A percentile compares a stretch with the other conserved stretches of the same genome.
phyloP scores from a whole-genome alignment of 2,888 invertebrate species.

The Scaptomyza tumidula region DNA sequence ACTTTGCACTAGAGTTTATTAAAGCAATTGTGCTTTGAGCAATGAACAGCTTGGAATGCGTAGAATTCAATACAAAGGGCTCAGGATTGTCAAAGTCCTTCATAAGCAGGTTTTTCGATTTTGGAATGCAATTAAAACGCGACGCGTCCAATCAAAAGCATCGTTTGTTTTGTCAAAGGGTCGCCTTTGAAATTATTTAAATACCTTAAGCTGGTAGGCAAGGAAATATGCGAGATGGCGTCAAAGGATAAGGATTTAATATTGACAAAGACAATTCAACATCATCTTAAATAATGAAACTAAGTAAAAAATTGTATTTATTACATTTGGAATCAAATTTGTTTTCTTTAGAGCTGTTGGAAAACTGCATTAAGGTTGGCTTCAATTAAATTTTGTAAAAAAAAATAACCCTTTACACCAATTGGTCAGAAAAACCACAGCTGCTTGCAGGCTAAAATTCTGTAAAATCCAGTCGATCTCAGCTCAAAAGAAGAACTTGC shows the following conservation, averaged over 20 bases:
- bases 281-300: not conserved
- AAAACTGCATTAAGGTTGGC: not conserved
- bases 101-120: slow-evolving; percentile 5
- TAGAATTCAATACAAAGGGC: slow-evolving; percentile 16
- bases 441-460: slow-evolving; percentile 14
- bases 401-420: not conserved
- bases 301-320: not conserved
- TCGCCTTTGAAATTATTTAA: not conserved
- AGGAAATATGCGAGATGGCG: not conserved
- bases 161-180: slow-evolving; percentile 8
- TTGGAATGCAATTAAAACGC: slow-evolving; percentile 28
- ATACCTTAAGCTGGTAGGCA: not conserved
- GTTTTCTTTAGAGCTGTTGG: not conserved
- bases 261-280: not conserved
- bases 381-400: not conserved
- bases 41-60: slow-evolving; percentile 8
- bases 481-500: slow-evolving; percentile 3
- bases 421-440: slow-evolving; percentile 39
- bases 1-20: slow-evolving; percentile 2
- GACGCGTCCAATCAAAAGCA: slow-evolving; percentile 9
- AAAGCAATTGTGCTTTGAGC: not conserved
- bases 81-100: slow-evolving; percentile 1
- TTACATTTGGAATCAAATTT: not conserved
- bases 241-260: not conserved
- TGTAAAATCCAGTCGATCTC: slow-evolving; percentile 1